Conservation (phyloP, 2,888 invertebrate species). For the Polydesmus complanatus region DNA sequence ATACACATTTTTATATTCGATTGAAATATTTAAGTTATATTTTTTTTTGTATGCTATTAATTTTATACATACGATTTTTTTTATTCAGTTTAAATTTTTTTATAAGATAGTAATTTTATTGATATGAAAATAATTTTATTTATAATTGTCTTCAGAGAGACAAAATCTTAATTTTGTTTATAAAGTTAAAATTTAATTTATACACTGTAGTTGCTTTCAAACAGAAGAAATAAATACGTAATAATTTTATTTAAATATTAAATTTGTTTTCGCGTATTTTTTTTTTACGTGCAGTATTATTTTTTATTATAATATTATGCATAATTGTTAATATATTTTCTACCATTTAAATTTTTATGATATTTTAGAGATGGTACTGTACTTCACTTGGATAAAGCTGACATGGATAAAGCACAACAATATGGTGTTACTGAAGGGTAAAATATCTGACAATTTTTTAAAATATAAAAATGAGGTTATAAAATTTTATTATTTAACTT, state of each 20-base stretch:
- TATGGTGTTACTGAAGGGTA: conserved; percentile 13
- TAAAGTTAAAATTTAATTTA: no score
- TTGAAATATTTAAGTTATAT: not conserved
- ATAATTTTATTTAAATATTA: no score
- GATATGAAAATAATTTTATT: no score
- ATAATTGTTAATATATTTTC: not conserved
- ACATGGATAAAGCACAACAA: conserved; percentile 10
- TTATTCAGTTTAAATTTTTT: no score
- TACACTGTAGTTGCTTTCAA: no score
- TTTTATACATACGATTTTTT: not conserved
- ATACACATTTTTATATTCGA: not conserved
- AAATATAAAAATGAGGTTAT: not conserved
- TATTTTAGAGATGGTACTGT: conserved; percentile 4
- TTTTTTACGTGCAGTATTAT: not conserved
- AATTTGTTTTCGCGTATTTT: not conserved
- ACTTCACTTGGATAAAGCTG: conserved; percentile 1
- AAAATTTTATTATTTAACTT: not conserved
- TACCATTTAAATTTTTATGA: not conserved
- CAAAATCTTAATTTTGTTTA: no score
- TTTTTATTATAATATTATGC: not conserved
- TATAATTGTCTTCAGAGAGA: no score
- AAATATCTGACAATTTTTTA: not conserved
- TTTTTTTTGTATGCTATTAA: not conserved
- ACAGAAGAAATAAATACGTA: no score
- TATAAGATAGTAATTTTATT: no score